These are phyloP conservation scores for Bombyx mandarina DNA, from an alignment of 1,140 invertebrate genomes.

Conservation along the genomic window DNA sequence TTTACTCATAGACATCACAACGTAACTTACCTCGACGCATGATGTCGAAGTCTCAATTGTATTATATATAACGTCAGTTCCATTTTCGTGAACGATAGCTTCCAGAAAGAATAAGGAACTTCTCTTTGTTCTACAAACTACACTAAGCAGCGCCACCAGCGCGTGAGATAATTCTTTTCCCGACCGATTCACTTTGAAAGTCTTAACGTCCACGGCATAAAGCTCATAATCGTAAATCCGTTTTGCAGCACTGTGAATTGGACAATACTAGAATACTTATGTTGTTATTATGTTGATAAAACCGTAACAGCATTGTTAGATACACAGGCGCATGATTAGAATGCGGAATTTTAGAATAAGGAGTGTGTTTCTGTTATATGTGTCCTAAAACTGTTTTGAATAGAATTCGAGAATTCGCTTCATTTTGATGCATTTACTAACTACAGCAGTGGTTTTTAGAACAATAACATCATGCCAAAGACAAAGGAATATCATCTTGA, in stretches of 20 bases:
- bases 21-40: too few species aligned
- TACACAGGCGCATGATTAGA: conserved; percentile 19
- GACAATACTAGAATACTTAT: conserved; percentile 52
- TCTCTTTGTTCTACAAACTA: conserved; percentile 24
- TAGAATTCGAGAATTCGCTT: too few species aligned
- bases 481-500: too few species aligned
- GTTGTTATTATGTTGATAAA: conserved; percentile 55
- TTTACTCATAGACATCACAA: too few species aligned
- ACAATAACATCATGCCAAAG: too few species aligned
- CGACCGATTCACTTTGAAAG: conserved; percentile 13
- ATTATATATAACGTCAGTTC: too few species aligned
- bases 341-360: conserved; percentile 10
- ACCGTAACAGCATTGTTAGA: conserved; percentile 21
- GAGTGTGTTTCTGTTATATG: too few species aligned
- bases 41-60: too few species aligned
- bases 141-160: conserved; percentile 37
- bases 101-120: conserved; percentile 23
- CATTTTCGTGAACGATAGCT: neutral
- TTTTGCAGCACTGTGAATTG: conserved; percentile 11
- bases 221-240: conserved; percentile 13
- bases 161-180: conserved; percentile 40
- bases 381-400: too few species aligned
- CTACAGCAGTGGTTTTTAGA: too few species aligned
- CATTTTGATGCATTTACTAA: too few species aligned
- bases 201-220: conserved; percentile 19